Evolutionary conservation across 2,888 invertebrate species (phyloP).

Genomic region (Poecilus cupreus): DNA sequence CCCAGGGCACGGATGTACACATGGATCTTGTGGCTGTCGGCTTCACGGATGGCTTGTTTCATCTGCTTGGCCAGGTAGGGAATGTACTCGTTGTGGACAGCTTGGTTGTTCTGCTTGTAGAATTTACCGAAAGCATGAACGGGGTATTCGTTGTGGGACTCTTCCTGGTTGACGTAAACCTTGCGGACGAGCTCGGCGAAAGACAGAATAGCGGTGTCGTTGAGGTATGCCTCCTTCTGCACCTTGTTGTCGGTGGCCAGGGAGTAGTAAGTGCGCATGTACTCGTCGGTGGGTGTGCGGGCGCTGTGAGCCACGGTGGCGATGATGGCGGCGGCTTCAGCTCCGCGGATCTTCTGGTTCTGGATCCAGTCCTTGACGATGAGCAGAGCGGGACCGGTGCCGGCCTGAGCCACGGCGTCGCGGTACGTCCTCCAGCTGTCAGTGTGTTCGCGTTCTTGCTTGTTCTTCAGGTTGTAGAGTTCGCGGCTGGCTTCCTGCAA

Average conservation of each 20-base stretch:
- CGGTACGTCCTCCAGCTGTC: constrained; percentile 79
- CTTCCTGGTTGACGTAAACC: constrained; percentile 77
- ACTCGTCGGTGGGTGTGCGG: constrained; percentile 79
- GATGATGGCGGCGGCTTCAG: constrained; percentile 78
- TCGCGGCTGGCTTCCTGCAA: constrained; percentile 75
- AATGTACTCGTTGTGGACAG: constrained; percentile 76
- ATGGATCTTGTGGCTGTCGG: constrained; percentile 77
- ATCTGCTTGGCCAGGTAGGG: constrained; percentile 77
- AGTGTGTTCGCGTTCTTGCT: constrained; percentile 66
- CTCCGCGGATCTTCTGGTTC: constrained; percentile 73
- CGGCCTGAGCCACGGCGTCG: constrained; percentile 80
- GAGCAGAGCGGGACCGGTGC: constrained; percentile 81
- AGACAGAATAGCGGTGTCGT: constrained; percentile 77
- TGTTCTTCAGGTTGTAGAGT: constrained; percentile 71
- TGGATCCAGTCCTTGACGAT: constrained; percentile 79
- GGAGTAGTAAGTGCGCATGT: constrained; percentile 77
- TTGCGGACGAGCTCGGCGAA: constrained; percentile 78
- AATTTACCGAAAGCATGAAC: constrained; percentile 80
- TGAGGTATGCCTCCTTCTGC: constrained; percentile 73
- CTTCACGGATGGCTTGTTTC: constrained; percentile 74
- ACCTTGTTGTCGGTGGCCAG: constrained; percentile 76
- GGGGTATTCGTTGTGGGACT: constrained; percentile 78
- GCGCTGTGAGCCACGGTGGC: constrained; percentile 74
- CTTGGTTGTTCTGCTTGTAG: constrained; percentile 72
- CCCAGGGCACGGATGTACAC: constrained; percentile 80